Conservation (phyloP, 1,140 invertebrate species). For the Drosophila pseudoananassae region DNA sequence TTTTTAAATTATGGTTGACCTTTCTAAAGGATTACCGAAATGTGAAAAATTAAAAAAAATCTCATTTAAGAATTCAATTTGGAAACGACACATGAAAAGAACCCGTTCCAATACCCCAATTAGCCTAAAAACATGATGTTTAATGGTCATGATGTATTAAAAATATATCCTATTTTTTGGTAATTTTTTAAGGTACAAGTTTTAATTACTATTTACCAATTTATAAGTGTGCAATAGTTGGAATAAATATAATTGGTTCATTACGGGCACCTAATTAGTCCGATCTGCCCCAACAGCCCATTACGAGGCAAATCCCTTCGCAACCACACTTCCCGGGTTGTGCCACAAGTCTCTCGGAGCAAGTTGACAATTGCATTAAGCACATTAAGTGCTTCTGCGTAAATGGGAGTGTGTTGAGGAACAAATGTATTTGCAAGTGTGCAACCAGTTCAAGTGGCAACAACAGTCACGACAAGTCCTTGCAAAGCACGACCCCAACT, state of each 20-base stretch:
- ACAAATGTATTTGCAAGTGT: conserved; percentile 11
- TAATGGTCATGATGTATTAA: no score
- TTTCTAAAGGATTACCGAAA: no score
- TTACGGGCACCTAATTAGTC: neutral
- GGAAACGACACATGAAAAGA: no score
- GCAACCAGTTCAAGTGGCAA: neutral
- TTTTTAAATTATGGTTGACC: no score
- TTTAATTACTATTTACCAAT: neutral
- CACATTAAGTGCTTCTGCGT: conserved; percentile 60
- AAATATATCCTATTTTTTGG: no score
- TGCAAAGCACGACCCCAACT: neutral
- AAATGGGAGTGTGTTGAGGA: conserved; percentile 16
- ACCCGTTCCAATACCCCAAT: no score
- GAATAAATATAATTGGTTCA: conserved; percentile 1
- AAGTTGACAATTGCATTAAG: conserved; percentile 77
- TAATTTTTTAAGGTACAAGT: no score
- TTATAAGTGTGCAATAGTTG: neutral
- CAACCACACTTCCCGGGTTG: neutral
- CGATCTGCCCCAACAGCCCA: conserved; percentile 25
- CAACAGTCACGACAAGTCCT: conserved; percentile 38
- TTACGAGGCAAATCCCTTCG: conserved; percentile 27
- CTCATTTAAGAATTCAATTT: no score
- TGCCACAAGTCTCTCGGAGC: conserved; percentile 37
- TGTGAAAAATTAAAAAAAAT: no score
- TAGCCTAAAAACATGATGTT: no score